A percentile compares a stretch with the other conserved stretches of the same genome.
Evolutionary conservation across 1,140 invertebrate species (phyloP).

Genomic region (Semibalanus balanoides): DNA sequence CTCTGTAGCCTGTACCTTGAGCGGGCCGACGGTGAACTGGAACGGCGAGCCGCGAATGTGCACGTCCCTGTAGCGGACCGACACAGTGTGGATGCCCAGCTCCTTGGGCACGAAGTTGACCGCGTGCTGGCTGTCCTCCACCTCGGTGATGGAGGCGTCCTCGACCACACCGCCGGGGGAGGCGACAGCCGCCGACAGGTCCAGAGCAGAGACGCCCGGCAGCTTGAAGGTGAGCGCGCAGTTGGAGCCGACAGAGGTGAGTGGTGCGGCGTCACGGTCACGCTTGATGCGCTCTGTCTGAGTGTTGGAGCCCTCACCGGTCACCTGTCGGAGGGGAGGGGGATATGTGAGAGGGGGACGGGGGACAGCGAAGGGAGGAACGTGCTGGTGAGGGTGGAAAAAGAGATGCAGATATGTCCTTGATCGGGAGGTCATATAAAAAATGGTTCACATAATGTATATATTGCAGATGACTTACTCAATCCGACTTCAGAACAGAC

Average conservation of each 20-base stretch:
- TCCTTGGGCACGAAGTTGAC: constrained; percentile 96
- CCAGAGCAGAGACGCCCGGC: constrained; percentile 83
- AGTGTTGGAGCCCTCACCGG: constrained; percentile 73
- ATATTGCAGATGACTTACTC: too few relatives aligned
- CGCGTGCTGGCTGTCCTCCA: constrained; percentile 74
- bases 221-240: constrained; percentile 94
- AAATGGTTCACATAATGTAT: too few relatives aligned
- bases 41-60: constrained; percentile 88
- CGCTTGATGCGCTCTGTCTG: constrained; percentile 80
- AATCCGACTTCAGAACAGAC: too few relatives aligned
- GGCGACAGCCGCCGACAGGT: constrained; percentile 77
- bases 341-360: too few relatives aligned
- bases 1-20: background rate
- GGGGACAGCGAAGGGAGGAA: constrained; percentile 35
- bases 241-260: constrained; percentile 88
- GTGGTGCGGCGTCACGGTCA: constrained; percentile 76
- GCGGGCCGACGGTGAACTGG: constrained; percentile 71
- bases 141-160: constrained; percentile 76
- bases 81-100: constrained; percentile 89
- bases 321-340: constrained; percentile 37
- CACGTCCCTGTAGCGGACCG: constrained; percentile 89
- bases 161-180: constrained; percentile 81
- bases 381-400: too few relatives aligned
- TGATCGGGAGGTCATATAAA: too few relatives aligned
- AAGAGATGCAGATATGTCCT: too few relatives aligned